These are phyloP conservation scores for Myripristis murdjan DNA, from an alignment of 2,797 vertebrate genomes.

Conservation along the genomic window DNA sequence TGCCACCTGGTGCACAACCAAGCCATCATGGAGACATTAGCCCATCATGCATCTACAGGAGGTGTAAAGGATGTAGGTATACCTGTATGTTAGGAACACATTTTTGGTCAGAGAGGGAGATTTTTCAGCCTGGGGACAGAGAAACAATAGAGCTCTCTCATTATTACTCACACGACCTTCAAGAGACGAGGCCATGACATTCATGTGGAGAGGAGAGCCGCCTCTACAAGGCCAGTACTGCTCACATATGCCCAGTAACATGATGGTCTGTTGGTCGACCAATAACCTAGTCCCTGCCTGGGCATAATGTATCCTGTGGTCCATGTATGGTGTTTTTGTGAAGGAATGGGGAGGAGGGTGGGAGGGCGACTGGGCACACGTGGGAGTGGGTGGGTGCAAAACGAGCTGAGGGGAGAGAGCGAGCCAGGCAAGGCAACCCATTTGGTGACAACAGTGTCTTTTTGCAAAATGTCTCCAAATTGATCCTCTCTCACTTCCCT, in stretches of 20 bases:
- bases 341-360: constrained; percentile 24
- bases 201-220: constrained; percentile 28
- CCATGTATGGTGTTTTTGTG: constrained; percentile 60
- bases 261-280: constrained; percentile 40
- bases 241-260: constrained; percentile 63
- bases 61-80: constrained; percentile 1
- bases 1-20: background rate
- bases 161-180: constrained; percentile 76
- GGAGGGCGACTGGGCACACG: constrained; percentile 52
- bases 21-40: constrained; percentile 8
- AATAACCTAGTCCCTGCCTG: constrained; percentile 58
- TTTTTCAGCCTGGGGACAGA: constrained; percentile 21
- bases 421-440: background rate
- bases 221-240: constrained; percentile 29
- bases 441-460: constrained; percentile 42
- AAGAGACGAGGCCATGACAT: constrained; percentile 53
- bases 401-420: constrained; percentile 49
- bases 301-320: constrained; percentile 48
- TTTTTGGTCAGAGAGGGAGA: constrained; percentile 11
- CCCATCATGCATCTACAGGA: background rate
- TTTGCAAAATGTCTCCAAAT: constrained; percentile 66
- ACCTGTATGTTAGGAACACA: constrained; percentile 1
- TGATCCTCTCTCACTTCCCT: constrained; percentile 72
- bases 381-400: constrained; percentile 75
- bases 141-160: constrained; percentile 35